Evolutionary conservation across 1,140 invertebrate species (phyloP).

Genomic region (Cydia strobilella): DNA sequence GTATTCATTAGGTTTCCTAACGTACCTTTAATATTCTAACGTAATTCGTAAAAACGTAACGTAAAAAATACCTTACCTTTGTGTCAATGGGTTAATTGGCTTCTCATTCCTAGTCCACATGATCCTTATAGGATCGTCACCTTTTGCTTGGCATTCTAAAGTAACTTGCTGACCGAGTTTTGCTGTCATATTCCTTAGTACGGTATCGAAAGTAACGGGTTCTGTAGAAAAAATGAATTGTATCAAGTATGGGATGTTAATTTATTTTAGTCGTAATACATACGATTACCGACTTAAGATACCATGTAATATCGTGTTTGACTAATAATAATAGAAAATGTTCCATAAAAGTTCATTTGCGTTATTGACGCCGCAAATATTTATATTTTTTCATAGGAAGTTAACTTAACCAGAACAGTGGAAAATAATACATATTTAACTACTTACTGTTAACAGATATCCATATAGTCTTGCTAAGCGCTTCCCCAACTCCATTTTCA

Average conservation of each 20-base stretch:
- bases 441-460: conserved; percentile 89
- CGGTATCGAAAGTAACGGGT: conserved; percentile 88
- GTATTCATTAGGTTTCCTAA: no score
- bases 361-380: no score
- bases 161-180: conserved; percentile 86
- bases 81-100: conserved; percentile 83
- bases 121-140: conserved; percentile 92
- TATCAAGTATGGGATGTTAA: no score
- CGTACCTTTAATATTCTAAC: no score
- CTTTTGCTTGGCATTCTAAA: conserved; percentile 90
- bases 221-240: conserved; percentile 78
- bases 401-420: no score
- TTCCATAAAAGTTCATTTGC: no score
- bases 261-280: no score
- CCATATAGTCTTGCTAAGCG: conserved; percentile 88
- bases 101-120: conserved; percentile 88
- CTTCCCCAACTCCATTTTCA: conserved; percentile 91
- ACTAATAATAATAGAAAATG: no score
- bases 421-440: not conserved
- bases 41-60: no score
- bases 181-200: conserved; percentile 85
- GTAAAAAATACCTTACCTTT: conserved; percentile 68
- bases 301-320: no score
- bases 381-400: no score
- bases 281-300: no score